Evolutionary conservation across 2,888 invertebrate genomes (phyloP).

Genomic region (Oscheius myriophilus): DNA sequence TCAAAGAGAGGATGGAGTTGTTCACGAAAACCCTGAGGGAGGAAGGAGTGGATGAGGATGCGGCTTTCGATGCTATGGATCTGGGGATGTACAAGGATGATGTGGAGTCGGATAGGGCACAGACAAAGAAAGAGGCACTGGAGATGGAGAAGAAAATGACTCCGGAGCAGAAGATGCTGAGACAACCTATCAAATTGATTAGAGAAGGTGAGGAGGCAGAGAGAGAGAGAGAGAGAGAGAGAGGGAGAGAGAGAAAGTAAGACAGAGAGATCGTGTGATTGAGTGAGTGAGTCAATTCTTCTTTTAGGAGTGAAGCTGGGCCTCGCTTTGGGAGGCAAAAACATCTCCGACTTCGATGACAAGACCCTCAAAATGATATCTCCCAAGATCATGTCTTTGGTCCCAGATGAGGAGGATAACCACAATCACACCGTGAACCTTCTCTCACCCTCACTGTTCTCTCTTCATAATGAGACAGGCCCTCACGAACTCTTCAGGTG

Average conservation of each 20-base stretch:
- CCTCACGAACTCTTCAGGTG: constrained; percentile 21
- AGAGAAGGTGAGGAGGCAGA: constrained; percentile 60
- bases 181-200: constrained; percentile 57
- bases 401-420: constrained; percentile 58
- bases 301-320: constrained; percentile 64
- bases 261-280: too few relatives aligned
- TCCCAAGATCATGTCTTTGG: constrained; percentile 62
- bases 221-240: too few relatives aligned
- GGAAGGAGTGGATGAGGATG: constrained; percentile 37
- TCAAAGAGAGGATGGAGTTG: constrained; percentile 47
- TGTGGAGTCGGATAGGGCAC: constrained; percentile 28
- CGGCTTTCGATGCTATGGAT: constrained; percentile 33
- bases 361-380: constrained; percentile 63
- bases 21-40: constrained; percentile 43
- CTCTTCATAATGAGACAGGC: constrained; percentile 57
- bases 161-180: constrained; percentile 46
- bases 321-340: constrained; percentile 55
- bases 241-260: too few relatives aligned
- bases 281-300: too few relatives aligned
- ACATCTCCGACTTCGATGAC: constrained; percentile 57
- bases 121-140: constrained; percentile 41
- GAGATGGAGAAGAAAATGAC: constrained; percentile 39
- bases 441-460: constrained; percentile 62
- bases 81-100: constrained; percentile 20
- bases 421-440: constrained; percentile 40